Conservation (phyloP, 2,888 invertebrate genomes). For the Lithophane leautieri region DNA sequence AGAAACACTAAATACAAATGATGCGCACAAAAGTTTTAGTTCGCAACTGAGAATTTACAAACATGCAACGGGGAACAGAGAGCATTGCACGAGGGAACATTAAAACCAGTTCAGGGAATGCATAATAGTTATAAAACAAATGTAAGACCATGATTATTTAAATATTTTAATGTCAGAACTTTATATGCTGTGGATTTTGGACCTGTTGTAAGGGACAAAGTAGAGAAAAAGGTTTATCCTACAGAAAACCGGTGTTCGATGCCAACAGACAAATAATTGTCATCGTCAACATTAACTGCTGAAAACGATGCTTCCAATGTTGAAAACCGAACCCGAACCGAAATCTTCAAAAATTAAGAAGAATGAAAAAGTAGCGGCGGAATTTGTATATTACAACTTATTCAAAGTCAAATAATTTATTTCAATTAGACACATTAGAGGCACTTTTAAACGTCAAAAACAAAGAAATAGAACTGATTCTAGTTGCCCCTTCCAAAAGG, state of each 20-base stretch:
- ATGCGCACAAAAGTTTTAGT: constrained; percentile 55
- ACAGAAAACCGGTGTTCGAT: background rate
- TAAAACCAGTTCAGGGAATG: constrained; percentile 42
- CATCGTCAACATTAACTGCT: background rate
- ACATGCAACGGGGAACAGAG: constrained; percentile 45
- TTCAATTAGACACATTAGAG: too few relatives aligned
- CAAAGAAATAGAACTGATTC: too few relatives aligned
- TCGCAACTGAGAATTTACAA: constrained; percentile 52
- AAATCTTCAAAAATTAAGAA: background rate
- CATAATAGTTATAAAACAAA: constrained; percentile 37
- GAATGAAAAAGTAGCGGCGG: background rate
- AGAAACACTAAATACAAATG: constrained; percentile 48
- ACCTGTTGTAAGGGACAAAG: background rate
- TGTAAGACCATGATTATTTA: constrained; percentile 21
- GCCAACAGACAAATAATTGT: background rate
- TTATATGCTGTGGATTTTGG: background rate
- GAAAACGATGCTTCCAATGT: background rate
- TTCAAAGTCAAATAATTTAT: too few relatives aligned
- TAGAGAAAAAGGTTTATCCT: background rate
- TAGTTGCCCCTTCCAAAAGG: too few relatives aligned
- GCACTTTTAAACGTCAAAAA: too few relatives aligned
- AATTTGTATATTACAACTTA: background rate
- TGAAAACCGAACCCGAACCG: background rate
- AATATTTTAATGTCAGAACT: constrained; percentile 11
- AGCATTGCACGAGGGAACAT: constrained; percentile 45